phyloP scores from a whole-genome alignment of 2,113 vertebrate species.

The Vireo altiloquus region DNA sequence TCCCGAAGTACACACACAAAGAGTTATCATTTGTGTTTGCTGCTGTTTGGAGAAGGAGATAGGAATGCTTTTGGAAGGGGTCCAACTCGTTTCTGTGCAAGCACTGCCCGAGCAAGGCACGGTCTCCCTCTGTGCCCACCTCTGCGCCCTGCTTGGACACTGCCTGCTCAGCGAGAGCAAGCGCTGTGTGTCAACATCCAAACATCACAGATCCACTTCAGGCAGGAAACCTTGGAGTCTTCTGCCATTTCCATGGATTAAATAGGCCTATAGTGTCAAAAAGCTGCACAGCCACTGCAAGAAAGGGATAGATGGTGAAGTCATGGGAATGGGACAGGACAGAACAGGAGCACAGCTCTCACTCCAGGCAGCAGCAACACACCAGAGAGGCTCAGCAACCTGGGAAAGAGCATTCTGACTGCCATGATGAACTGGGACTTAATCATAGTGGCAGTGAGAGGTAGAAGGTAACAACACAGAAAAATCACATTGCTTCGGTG shows the following conservation, averaged over 20 bases:
- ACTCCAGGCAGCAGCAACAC: not conserved
- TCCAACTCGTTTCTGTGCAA: rapidly evolving
- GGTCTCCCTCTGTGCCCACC: not conserved
- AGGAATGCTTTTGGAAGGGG: not conserved
- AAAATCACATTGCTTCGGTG: not conserved
- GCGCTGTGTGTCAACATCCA: not conserved
- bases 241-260: not conserved
- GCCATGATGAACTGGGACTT: not conserved
- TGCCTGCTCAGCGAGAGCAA: not conserved
- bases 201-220: not conserved
- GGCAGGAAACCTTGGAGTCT: not conserved
- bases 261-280: not conserved
- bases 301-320: not conserved
- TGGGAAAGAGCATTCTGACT: not conserved
- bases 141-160: not conserved
- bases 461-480: not conserved
- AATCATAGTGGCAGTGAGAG: not conserved
- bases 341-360: not conserved
- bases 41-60: not conserved
- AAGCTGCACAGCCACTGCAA: not conserved
- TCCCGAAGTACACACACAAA: not conserved
- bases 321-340: not conserved
- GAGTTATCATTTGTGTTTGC: not conserved
- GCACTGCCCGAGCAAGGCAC: not conserved
- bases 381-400: not conserved